These are phyloP conservation scores for Brachypterus glaber DNA, from an alignment of 2,888 invertebrate genomes.

Conservation along the genomic window DNA sequence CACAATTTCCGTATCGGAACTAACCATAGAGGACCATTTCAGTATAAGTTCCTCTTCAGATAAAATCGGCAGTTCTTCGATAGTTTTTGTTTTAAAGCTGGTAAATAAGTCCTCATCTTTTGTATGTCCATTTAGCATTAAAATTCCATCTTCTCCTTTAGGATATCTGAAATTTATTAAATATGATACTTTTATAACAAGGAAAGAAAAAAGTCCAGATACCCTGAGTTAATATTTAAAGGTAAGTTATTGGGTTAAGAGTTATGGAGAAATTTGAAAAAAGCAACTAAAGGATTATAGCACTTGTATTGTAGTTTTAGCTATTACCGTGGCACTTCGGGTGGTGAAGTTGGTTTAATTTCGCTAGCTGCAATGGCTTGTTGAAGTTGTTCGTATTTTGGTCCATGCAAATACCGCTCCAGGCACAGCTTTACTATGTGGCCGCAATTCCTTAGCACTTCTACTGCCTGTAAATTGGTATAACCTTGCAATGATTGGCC, in stretches of 20 bases:
- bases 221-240: slow-evolving; percentile 22
- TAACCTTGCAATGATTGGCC: slow-evolving; percentile 88
- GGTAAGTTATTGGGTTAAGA: slow-evolving; percentile 11
- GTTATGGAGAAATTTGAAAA: slow-evolving; percentile 17
- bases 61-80: slow-evolving; percentile 21
- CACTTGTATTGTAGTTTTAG: slow-evolving; percentile 24
- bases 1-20: slow-evolving; percentile 64
- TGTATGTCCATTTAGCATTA: slow-evolving; percentile 28
- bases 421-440: slow-evolving; percentile 79
- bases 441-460: slow-evolving; percentile 89
- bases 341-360: slow-evolving; percentile 49
- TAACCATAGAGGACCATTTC: slow-evolving; percentile 77
- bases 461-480: slow-evolving; percentile 95
- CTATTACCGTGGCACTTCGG: slow-evolving; percentile 48
- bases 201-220: slow-evolving; percentile 25
- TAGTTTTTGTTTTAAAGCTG: slow-evolving; percentile 27
- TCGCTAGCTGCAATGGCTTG: slow-evolving; percentile 80
- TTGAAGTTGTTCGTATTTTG: slow-evolving; percentile 80
- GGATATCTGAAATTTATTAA: slow-evolving; percentile 40
- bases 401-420: slow-evolving; percentile 82
- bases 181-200: slow-evolving; percentile 28
- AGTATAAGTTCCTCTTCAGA: slow-evolving; percentile 69
- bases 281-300: slow-evolving; percentile 30
- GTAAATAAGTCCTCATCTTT: slow-evolving; percentile 31
- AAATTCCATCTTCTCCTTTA: slow-evolving; percentile 36